These are phyloP conservation scores for Hyperoplus lanceolatus DNA, from an alignment of 2,797 vertebrate genomes.

Conservation along the genomic window DNA sequence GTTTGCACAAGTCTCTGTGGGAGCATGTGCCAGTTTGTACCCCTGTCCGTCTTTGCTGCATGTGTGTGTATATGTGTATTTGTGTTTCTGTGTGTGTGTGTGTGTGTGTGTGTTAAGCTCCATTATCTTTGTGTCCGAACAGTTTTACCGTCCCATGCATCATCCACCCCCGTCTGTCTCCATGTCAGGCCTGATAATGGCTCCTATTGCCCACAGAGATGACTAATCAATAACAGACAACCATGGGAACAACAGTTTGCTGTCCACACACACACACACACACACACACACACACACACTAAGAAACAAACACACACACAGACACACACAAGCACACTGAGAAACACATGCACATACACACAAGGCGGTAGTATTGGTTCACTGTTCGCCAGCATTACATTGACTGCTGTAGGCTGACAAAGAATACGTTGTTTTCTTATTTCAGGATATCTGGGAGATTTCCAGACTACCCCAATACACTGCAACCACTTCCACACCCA, in stretches of 20 bases:
- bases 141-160: conserved; percentile 86
- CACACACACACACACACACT: conserved; percentile 9
- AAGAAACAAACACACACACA: conserved; percentile 36
- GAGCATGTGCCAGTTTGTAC: conserved; percentile 70
- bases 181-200: conserved; percentile 85
- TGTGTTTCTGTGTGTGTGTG: conserved; percentile 35
- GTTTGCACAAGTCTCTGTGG: conserved; percentile 72
- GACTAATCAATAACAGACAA: conserved; percentile 87
- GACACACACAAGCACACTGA: conserved; percentile 10
- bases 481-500: conserved; percentile 2
- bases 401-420: conserved; percentile 74
- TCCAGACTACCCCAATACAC: conserved; percentile 25
- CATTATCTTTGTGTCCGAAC: conserved; percentile 86
- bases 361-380: conserved; percentile 75
- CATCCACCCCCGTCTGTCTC: conserved; percentile 84
- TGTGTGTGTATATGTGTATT: conserved; percentile 23
- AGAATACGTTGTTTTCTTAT: conserved; percentile 73
- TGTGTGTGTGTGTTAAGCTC: conserved; percentile 68
- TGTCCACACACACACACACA: conserved; percentile 39
- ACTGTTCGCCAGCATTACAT: conserved; percentile 75
- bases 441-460: conserved; percentile 66
- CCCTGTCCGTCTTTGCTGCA: conserved; percentile 60
- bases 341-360: conserved; percentile 30
- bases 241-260: conserved; percentile 78
- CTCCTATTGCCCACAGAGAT: conserved; percentile 86